Base-by-base conservation (phyloP, 2,888 invertebrate genomes). In the Aradus depressus region DNA sequence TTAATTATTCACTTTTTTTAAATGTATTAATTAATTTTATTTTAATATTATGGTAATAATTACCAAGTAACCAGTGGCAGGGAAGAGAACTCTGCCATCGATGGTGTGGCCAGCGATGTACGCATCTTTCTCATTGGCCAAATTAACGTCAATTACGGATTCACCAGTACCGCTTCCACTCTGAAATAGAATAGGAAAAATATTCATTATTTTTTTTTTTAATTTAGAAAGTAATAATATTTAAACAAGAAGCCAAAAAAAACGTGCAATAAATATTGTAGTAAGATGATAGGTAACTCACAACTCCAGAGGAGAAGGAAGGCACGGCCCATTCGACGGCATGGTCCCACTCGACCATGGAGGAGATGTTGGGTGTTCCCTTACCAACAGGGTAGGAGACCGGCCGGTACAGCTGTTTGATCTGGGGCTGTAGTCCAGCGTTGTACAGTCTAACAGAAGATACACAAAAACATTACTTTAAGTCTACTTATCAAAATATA, bases 301-400 rank as follows among this genome's bases (percentile, higher is more conserved):
- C 51, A 59, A 70, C 72, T 63, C 73, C 74, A 28, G 72, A 72
- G 51, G 76, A 75, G 67, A 83, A 88, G 66, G 81, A 75, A 48
- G 90, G 84, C 18, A 92, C 87, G 61, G 79, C 73, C 93, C 93
- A 98, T 66, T 84, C 80, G 53, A 75, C 75, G 8, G 81, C 76
- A 71, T 97, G 97, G 70, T 98, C 96, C 97, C 97, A 98, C 58
- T 76, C 76, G 60, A 97, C 73, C 67, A 82, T 74, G 0, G 93
- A 81, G 55, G 84, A 83, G 47, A 97, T 74, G 79, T 86, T 86
- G 0, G 93, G 92, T 21, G 96, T 96, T 60, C 89, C 89, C 58
- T 82, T 78, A 18, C 92, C 79, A 44, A 96, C 97, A 1, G 97
- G 97, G 66, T 50, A 53, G 21, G 44, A 44, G 4, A 85, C 77